phyloP scores from a whole-genome alignment of 2,113 vertebrate genomes.

The Mesocricetus auratus region DNA sequence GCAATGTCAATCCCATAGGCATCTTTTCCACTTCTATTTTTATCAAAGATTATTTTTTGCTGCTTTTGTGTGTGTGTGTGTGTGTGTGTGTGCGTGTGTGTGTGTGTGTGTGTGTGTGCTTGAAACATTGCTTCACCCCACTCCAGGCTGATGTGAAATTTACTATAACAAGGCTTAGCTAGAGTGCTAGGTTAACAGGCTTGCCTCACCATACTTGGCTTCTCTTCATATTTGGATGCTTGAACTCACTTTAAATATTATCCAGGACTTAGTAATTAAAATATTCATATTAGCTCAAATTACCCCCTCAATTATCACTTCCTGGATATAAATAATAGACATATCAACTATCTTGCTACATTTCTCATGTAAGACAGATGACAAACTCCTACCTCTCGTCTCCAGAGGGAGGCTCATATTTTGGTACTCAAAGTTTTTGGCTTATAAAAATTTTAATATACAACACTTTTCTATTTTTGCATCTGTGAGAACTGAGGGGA shows the following conservation, averaged over 20 bases:
- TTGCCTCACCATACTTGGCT: not conserved
- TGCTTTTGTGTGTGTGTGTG: not conserved
- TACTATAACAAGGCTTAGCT: not conserved
- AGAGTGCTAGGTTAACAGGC: not conserved
- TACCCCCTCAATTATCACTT: not conserved
- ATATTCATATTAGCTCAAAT: not conserved
- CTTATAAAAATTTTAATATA: conserved; percentile 51
- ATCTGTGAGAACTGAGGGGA: not conserved
- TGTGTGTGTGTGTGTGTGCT: too few species aligned
- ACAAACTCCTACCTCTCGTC: conserved; percentile 59
- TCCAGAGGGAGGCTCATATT: conserved; percentile 54
- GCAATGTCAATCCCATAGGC: not conserved
- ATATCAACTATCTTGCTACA: not conserved
- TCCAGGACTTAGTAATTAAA: conserved; percentile 46
- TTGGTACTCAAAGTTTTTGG: conserved; percentile 59
- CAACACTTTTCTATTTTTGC: not conserved
- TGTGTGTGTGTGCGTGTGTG: not conserved
- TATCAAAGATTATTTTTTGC: not conserved
- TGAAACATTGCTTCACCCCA: not conserved
- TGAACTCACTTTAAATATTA: conserved; percentile 2
- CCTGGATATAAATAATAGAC: conserved; percentile 17
- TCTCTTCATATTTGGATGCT: not conserved
- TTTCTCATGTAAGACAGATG: not conserved
- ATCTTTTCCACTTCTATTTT: not conserved
- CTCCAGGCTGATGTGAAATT: not conserved